These are phyloP conservation scores for Cygnus buccinator DNA, from an alignment of 2,113 vertebrate genomes.

Conservation along the genomic window DNA sequence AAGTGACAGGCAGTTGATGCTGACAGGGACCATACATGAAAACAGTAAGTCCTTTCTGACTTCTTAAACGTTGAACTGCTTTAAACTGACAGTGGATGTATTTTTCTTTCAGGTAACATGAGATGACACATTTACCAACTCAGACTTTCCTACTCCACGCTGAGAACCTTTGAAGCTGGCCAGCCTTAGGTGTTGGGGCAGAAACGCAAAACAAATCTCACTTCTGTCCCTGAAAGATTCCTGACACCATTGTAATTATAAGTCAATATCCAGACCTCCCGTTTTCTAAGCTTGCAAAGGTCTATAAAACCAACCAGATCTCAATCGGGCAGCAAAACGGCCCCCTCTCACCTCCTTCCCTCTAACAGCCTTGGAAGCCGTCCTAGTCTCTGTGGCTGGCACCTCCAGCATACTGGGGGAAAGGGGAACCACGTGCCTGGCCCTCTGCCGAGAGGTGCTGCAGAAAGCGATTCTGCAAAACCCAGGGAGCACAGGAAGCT, in stretches of 20 bases:
- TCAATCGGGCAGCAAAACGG: background rate
- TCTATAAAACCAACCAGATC: background rate
- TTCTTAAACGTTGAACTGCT: background rate
- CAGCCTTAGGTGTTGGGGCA: too few species aligned
- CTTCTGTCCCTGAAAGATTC: background rate
- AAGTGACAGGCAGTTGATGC: background rate
- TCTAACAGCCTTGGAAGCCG: background rate
- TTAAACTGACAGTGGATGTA: background rate
- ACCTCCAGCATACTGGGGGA: rapidly evolving
- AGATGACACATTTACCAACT: background rate
- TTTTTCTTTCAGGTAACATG: background rate
- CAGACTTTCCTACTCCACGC: rapidly evolving
- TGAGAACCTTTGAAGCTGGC: background rate
- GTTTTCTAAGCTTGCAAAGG: background rate
- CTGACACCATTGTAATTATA: rapidly evolving
- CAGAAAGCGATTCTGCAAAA: background rate
- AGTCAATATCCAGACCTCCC: rapidly evolving
- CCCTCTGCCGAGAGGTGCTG: background rate
- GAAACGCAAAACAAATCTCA: background rate
- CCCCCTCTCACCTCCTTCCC: background rate
- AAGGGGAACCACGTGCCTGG: background rate
- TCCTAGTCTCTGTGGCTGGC: rapidly evolving
- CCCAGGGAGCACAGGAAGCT: background rate
- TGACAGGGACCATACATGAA: background rate
- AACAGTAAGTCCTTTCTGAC: background rate